These are phyloP conservation scores for Silurus asotus DNA, from an alignment of 2,113 vertebrate species.

Conservation along the genomic window DNA sequence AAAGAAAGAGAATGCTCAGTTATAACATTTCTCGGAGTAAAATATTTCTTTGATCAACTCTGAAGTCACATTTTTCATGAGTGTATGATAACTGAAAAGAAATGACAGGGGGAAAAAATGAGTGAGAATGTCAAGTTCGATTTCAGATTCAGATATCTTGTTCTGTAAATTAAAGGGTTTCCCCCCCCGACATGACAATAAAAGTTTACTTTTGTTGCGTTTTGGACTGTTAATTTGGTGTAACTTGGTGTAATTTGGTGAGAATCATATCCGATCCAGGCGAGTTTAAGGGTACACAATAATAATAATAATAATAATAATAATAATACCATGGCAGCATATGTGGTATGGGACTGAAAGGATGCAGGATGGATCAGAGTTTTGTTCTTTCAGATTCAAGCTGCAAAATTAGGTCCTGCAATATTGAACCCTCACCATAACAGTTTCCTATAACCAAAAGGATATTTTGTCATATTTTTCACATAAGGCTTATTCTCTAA, in stretches of 20 bases:
- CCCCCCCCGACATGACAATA: conserved; percentile 59
- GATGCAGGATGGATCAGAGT: neutral
- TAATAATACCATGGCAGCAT: neutral
- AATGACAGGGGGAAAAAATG: conserved; percentile 13
- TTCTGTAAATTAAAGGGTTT: conserved; percentile 62
- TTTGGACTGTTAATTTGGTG: conserved; percentile 52
- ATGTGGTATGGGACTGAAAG: neutral
- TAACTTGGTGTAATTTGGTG: neutral
- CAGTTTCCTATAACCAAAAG: neutral
- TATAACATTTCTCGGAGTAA: neutral
- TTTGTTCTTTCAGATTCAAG: neutral
- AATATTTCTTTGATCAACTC: conserved; percentile 47
- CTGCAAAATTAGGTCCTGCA: neutral
- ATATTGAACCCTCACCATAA: neutral
- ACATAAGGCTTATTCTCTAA: neutral
- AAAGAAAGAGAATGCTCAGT: neutral
- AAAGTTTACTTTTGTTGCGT: conserved; percentile 64
- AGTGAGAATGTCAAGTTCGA: conserved; percentile 38
- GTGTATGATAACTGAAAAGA: conserved; percentile 44
- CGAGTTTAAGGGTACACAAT: neutral
- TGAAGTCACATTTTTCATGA: conserved; percentile 56
- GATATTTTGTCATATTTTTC: neutral
- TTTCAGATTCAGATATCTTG: conserved; percentile 53
- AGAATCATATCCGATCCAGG: neutral
- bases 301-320: neutral